These are phyloP conservation scores for Pantherophis vulpinus DNA, from an alignment of 2,797 vertebrate genomes.

Conservation along the genomic window DNA sequence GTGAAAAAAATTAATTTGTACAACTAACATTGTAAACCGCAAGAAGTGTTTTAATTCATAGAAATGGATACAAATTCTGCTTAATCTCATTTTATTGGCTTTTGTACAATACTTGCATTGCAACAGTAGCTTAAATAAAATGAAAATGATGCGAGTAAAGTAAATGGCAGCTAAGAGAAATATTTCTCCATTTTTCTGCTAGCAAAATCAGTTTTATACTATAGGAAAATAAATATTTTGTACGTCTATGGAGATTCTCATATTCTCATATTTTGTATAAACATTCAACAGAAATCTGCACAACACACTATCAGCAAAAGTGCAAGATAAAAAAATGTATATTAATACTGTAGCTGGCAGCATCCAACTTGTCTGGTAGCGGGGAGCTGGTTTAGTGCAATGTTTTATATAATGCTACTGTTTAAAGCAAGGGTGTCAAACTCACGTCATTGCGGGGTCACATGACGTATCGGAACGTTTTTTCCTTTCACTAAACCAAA, in stretches of 20 bases:
- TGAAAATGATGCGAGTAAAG: not conserved
- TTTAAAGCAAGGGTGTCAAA: not conserved
- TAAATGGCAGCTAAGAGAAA: not conserved
- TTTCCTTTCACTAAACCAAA: too few species aligned
- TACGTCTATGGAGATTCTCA: not conserved
- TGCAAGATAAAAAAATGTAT: not conserved
- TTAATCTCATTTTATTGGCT: not conserved
- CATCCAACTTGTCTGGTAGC: not conserved
- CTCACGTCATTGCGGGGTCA: too few species aligned
- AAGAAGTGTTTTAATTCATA: not conserved
- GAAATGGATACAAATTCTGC: not conserved
- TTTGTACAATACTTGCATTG: not conserved
- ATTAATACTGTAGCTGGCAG: too few species aligned
- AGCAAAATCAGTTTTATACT: not conserved
- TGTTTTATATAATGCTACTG: not conserved
- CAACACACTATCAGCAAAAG: not conserved
- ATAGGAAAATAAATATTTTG: not conserved
- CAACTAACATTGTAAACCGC: not conserved
- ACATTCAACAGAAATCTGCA: not conserved
- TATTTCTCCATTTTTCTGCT: not conserved
- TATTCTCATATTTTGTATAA: not conserved
- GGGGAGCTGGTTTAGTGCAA: not conserved
- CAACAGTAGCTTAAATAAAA: not conserved
- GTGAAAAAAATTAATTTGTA: not conserved
- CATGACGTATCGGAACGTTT: too few species aligned